Base-by-base conservation (phyloP, 2,113 vertebrate genomes). In the Sprattus sprattus region DNA sequence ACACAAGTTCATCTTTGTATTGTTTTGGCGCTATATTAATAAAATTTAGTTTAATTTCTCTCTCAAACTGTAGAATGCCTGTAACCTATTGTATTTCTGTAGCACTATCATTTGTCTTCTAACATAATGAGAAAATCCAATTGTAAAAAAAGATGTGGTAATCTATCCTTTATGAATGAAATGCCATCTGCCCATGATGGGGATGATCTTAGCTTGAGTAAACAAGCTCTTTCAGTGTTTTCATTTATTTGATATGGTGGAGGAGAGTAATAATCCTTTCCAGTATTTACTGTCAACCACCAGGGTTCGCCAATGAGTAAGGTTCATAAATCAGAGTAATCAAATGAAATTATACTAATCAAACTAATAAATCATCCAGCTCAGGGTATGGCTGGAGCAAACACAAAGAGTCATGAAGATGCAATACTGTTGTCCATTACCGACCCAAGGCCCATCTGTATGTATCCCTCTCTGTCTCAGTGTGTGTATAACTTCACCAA, bases 261-360 rank as follows among this genome's bases (percentile, higher is more conserved):
- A 32, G 67, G 28, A 78, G 9, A 78, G 71, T 39, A 16, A 78
- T 78, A 78, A 16, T 78, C 28, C 71, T 10, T 2, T 78, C 13
- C 71, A 78, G 71, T 78, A 15, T 78, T 78, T 39, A 78, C 8
- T 39, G 71, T 18, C 71, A 78, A 78, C 71, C 71, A 78, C 28
- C 28, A 78, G 71, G 71, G 4, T 13, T 16, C 13, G 32, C 32
- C 5, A 78, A 5, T 39, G 71, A 78, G 71, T 32, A 78, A 28
- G 64, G 64, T 13, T 78, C 15, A 39, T 78, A 28, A 39, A 78
- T 78, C 32, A 44, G 28, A 78, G 71, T 78, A 32, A 39, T 32
- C 25, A 78, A 39, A 78, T 78, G 32, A 16, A 78, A 78, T 78
- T 11, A 32, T 78, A 32, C 32, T 32, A 16, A 32, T 39, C 71